These are phyloP conservation scores for Nyctibius bracteatus DNA, from an alignment of 2,113 vertebrate species.

Conservation along the genomic window DNA sequence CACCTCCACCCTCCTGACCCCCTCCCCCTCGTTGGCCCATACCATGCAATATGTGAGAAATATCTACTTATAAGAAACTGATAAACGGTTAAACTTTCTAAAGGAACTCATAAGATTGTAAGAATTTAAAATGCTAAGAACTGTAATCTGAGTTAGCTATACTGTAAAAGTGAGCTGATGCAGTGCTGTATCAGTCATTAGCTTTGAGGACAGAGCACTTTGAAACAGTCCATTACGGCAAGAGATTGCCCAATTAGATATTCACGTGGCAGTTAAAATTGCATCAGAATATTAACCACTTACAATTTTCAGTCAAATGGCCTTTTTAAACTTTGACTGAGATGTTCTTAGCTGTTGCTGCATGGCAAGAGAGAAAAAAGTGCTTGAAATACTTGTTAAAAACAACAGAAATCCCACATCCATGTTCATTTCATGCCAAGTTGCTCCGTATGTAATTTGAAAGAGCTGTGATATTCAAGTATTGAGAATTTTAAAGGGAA, in stretches of 20 bases:
- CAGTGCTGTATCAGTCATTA: not conserved
- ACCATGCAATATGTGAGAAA: not conserved
- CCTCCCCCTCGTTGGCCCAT: fast-evolving
- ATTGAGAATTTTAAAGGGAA: not conserved
- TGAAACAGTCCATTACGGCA: not conserved
- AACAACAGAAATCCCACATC: not conserved
- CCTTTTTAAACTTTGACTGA: slow-evolving; percentile 21
- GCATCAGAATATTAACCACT: slow-evolving; percentile 8
- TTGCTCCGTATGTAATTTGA: not conserved
- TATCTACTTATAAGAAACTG: not conserved
- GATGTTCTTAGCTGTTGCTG: not conserved
- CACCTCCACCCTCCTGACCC: too few species aligned
- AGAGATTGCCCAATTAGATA: slow-evolving; percentile 29
- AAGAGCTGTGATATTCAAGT: not conserved
- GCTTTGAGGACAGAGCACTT: not conserved
- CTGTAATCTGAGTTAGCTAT: not conserved
- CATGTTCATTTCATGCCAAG: not conserved
- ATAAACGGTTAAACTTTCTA: not conserved
- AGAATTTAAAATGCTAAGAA: not conserved
- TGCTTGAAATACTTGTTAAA: slow-evolving; percentile 5
- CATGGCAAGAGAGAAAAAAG: not conserved
- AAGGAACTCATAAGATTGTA: not conserved
- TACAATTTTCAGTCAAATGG: not conserved
- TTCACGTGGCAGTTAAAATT: slow-evolving; percentile 18
- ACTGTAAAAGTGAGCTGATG: not conserved